phyloP scores from a whole-genome alignment of 2,113 vertebrate species.

The Triplophysa rosa region DNA sequence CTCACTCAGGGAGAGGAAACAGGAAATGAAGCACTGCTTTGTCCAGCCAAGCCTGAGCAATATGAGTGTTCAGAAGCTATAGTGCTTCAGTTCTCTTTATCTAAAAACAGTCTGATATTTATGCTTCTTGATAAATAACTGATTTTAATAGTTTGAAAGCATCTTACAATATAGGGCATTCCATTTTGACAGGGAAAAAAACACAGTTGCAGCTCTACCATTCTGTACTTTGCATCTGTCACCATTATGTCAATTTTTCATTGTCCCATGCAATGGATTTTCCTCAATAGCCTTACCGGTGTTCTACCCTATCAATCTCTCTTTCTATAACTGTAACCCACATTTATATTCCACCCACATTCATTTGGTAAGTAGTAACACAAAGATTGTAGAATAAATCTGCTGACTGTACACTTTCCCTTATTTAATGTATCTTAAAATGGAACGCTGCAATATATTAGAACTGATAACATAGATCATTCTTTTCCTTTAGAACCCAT shows the following conservation, averaged over 20 bases:
- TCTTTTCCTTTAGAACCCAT: neutral
- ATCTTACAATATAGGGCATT: neutral
- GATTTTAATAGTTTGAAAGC: neutral
- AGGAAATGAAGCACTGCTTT: slow-evolving; percentile 67
- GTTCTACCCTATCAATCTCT: too few relatives aligned
- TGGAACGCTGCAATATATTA: too few relatives aligned
- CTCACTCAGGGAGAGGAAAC: slow-evolving; percentile 57
- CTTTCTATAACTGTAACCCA: too few relatives aligned
- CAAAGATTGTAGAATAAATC: too few relatives aligned
- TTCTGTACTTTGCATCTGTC: slow-evolving; percentile 6
- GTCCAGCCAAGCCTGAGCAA: slow-evolving; percentile 62
- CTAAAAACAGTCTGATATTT: neutral
- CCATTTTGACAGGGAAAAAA: neutral
- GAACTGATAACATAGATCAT: too few relatives aligned
- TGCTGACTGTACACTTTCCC: too few relatives aligned
- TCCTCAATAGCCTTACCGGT: too few relatives aligned
- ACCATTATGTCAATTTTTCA: neutral
- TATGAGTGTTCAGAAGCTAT: slow-evolving; percentile 44
- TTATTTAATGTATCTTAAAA: too few relatives aligned
- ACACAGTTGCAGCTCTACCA: neutral
- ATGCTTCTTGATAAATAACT: slow-evolving; percentile 23
- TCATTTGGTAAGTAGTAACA: too few relatives aligned
- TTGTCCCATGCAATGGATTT: too few relatives aligned
- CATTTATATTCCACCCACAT: too few relatives aligned
- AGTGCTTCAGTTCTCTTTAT: neutral